phyloP scores from a whole-genome alignment of 2,113 vertebrate species.

The Zapornia atra region DNA sequence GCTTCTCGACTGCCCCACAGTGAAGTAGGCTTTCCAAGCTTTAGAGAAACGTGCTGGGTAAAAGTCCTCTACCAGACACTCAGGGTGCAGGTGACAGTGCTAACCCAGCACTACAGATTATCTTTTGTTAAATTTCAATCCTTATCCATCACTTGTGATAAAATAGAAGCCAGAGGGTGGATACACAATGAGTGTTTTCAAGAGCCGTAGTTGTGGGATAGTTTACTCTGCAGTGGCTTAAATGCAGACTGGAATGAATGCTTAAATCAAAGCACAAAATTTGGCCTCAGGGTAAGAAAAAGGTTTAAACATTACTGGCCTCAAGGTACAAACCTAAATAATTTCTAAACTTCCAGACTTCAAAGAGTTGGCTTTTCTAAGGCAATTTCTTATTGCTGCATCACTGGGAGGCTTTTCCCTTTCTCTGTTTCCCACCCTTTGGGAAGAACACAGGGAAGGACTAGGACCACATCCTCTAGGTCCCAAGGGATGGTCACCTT shows the following conservation, averaged over 20 bases:
- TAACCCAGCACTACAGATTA: constrained; percentile 15
- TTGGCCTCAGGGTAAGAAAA: background rate
- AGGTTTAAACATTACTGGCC: background rate
- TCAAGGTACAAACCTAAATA: constrained; percentile 12
- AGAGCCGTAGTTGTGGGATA: background rate
- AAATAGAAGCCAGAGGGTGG: constrained; percentile 29
- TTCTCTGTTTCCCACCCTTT: background rate
- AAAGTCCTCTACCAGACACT: background rate
- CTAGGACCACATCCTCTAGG: background rate
- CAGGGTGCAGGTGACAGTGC: background rate
- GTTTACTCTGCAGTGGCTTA: constrained; percentile 7
- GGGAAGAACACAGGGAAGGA: background rate
- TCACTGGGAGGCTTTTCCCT: background rate
- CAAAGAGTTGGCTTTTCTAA: background rate
- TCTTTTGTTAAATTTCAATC: constrained; percentile 22
- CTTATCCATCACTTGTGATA: background rate
- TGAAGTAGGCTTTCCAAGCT: background rate
- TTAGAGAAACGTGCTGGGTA: background rate
- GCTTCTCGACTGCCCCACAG: background rate
- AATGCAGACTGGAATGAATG: constrained; percentile 10
- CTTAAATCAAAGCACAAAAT: constrained; percentile 37
- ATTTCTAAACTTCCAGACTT: constrained; percentile 37
- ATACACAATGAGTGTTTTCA: background rate
- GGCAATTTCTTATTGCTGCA: background rate
- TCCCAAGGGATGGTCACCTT: background rate